Conservation (phyloP, 2,797 vertebrate genomes). For the Anguilla obscura region DNA sequence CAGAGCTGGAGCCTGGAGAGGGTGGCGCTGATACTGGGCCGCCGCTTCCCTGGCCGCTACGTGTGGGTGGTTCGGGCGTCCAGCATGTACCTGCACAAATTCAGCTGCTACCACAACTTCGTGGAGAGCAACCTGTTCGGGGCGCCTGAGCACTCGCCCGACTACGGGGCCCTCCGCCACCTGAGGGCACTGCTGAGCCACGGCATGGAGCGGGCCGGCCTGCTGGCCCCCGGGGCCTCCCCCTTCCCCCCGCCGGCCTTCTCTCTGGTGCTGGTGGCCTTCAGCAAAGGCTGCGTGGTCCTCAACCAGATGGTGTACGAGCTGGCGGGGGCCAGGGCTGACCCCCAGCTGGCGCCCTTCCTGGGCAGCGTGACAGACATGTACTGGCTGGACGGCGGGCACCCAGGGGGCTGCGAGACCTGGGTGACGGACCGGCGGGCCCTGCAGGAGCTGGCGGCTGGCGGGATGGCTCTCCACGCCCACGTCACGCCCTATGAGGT, state of each 20-base stretch:
- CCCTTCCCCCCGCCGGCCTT: constrained; percentile 58
- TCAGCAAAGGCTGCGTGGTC: constrained; percentile 98
- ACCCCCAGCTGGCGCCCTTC: constrained; percentile 77
- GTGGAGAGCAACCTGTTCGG: constrained; percentile 95
- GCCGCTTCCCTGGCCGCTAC: constrained; percentile 80
- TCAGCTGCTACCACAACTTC: constrained; percentile 96
- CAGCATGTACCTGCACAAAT: constrained; percentile 94
- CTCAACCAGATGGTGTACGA: constrained; percentile 95
- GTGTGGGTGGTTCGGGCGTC: constrained; percentile 92
- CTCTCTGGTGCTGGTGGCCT: constrained; percentile 86
- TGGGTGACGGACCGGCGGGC: constrained; percentile 87
- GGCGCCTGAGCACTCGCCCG: constrained; percentile 83
- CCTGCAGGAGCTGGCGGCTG: constrained; percentile 80
- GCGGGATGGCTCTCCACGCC: constrained; percentile 79
- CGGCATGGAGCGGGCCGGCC: constrained; percentile 77
- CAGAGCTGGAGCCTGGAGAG: constrained; percentile 91
- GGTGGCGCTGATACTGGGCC: constrained; percentile 76
- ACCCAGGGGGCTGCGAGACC: constrained; percentile 91
- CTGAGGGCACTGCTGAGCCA: constrained; percentile 86
- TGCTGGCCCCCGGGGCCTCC: constrained; percentile 60
- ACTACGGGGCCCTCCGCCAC: constrained; percentile 82
- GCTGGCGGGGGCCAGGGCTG: constrained; percentile 79
- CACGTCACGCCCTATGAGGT: constrained; percentile 98
- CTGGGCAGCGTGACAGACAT: constrained; percentile 79
- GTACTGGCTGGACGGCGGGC: constrained; percentile 96